These are phyloP conservation scores for Drosophila sp. DNA, from an alignment of 1,140 invertebrate species.

Conservation along the genomic window DNA sequence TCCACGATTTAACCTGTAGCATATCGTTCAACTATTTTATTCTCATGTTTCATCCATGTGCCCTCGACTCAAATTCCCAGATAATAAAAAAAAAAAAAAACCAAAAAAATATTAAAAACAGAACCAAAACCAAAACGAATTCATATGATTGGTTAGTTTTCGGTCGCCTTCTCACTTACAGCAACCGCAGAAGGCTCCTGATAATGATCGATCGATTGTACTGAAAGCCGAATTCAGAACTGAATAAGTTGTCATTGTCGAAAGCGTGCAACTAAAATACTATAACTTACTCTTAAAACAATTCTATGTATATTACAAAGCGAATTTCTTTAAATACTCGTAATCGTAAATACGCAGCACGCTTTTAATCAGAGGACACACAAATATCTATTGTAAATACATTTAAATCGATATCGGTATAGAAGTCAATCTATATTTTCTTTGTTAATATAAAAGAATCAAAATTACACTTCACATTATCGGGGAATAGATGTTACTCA, in stretches of 20 bases:
- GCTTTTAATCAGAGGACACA: slow-evolving; percentile 58
- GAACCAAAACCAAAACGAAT: slow-evolving; percentile 47
- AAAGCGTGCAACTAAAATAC: neutral
- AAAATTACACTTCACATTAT: slow-evolving; percentile 15
- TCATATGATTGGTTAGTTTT: slow-evolving; percentile 86
- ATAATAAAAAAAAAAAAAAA: slow-evolving; percentile 49
- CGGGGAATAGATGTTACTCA: slow-evolving; percentile 13
- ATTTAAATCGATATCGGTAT: slow-evolving; percentile 22
- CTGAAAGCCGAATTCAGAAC: slow-evolving; percentile 28
- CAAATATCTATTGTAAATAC: slow-evolving; percentile 62
- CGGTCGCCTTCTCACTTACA: slow-evolving; percentile 91
- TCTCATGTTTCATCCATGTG: slow-evolving; percentile 54
- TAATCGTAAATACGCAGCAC: slow-evolving; percentile 53
- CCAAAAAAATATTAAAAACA: slow-evolving; percentile 39
- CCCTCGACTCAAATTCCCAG: slow-evolving; percentile 46
- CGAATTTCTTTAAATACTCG: slow-evolving; percentile 19
- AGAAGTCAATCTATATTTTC: slow-evolving; percentile 4
- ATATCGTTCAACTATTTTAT: slow-evolving; percentile 40
- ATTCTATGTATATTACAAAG: slow-evolving; percentile 45
- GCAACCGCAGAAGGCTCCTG: slow-evolving; percentile 89
- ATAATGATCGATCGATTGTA: slow-evolving; percentile 81
- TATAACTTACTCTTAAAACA: slow-evolving; percentile 37
- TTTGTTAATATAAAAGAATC: slow-evolving; percentile 13
- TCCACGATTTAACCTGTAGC: slow-evolving; percentile 37
- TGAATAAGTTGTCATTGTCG: slow-evolving; percentile 6